Conservation (phyloP, 1,140 invertebrate species). For the Oscheius sp. region DNA sequence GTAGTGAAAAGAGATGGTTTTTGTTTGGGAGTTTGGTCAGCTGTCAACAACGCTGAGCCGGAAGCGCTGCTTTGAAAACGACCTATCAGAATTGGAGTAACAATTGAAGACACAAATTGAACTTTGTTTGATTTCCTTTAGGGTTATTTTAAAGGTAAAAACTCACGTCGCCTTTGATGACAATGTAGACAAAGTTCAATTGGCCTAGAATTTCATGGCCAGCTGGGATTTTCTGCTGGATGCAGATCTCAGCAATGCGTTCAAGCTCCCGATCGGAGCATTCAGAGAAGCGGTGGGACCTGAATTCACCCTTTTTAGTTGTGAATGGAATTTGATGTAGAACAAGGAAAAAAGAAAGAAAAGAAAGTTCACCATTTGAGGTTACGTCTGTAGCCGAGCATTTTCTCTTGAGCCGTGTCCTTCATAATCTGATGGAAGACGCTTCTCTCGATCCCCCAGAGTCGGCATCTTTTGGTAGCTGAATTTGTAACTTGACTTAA, state of each 20-base stretch:
- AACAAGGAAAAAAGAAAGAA: neutral
- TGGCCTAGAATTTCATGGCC: constrained; percentile 11
- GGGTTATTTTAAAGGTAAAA: neutral
- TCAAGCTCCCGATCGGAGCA: constrained; percentile 12
- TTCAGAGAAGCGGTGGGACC: constrained; percentile 4
- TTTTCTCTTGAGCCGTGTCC: constrained; percentile 71
- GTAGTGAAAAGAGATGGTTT: too few species aligned
- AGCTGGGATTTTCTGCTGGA: constrained; percentile 4
- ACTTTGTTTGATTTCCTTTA: neutral
- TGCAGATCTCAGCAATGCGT: constrained; percentile 16
- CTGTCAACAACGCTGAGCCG: too few species aligned
- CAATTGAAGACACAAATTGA: too few species aligned
- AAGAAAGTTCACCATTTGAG: constrained; percentile 14
- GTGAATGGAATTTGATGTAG: too few species aligned
- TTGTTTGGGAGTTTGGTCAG: too few species aligned
- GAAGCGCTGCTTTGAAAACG: too few species aligned
- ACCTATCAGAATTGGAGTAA: too few species aligned
- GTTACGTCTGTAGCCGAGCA: constrained; percentile 5
- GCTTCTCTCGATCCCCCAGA: constrained; percentile 96
- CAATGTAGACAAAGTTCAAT: constrained; percentile 27
- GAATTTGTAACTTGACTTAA: constrained; percentile 51
- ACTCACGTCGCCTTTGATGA: constrained; percentile 30
- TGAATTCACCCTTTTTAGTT: too few species aligned
- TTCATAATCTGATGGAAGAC: constrained; percentile 99
- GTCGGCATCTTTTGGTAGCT: constrained; percentile 86